A percentile compares a stretch with the other conserved stretches of the same genome.
phyloP scores from a whole-genome alignment of 2,797 vertebrate species.

The Halcyon badia region DNA sequence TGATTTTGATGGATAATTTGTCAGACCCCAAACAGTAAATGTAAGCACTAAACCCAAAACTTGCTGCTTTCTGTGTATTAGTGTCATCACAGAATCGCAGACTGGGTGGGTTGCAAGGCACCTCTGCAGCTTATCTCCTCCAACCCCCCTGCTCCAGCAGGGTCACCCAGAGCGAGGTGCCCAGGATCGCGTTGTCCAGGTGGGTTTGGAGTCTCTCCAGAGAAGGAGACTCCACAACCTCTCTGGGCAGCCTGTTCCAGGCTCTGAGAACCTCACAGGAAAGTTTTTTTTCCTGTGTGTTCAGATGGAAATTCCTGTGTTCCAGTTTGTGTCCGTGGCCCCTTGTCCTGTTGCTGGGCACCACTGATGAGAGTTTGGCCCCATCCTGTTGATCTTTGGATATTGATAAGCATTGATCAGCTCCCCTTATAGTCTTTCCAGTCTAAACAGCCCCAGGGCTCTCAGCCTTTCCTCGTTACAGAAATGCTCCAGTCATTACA shows the following conservation, averaged over 20 bases:
- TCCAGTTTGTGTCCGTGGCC: background rate
- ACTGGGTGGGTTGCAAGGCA: background rate
- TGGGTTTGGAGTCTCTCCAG: background rate
- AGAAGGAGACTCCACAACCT: background rate
- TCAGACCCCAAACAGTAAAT: background rate
- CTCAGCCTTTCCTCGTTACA: background rate
- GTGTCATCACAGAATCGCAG: background rate
- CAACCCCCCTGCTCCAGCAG: background rate
- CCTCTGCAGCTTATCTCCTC: background rate
- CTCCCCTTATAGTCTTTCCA: background rate
- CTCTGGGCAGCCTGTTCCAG: background rate
- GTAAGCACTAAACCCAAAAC: background rate
- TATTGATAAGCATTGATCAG: background rate
- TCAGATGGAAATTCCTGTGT: background rate
- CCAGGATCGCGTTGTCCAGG: background rate
- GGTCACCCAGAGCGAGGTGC: background rate
- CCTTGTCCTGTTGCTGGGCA: background rate
- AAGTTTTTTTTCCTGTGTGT: background rate
- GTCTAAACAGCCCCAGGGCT: background rate
- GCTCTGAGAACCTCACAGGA: background rate
- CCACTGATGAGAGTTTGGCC: background rate
- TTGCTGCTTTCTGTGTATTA: background rate
- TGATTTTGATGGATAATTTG: background rate
- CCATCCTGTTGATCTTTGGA: background rate
- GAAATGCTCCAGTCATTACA: background rate